Evolutionary conservation across 2,797 vertebrate genomes (phyloP), one percentile per base, ranked within the genome.

Genomic region (Pachyuromys duprasi): DNA sequence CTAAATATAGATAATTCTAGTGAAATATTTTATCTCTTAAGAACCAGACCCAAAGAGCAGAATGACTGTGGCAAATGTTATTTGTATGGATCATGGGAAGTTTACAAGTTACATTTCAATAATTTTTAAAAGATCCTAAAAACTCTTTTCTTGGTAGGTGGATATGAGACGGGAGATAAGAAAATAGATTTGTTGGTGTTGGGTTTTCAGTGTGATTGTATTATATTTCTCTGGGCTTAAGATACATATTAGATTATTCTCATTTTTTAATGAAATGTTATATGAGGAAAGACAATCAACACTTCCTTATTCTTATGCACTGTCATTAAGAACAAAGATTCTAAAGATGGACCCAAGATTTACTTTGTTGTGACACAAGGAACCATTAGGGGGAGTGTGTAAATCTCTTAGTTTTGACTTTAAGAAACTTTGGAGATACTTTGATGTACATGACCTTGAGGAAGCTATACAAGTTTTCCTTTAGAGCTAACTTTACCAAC

Each of bases 21-120:
- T 55, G 15, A 93, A 97, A 91, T 93, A 80, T 20, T 67, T 14
- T 91, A 79, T 92, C 63, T 88, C 49, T 62, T 89, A 72, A 82
- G 87, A 88, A 69, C 15, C 36, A 62, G 76, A 78, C 42, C 14
- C 42, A 15, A 57, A 78, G 67, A 6, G 31, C 65, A 90, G 57
- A 91, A 53, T 42, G 42, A 87, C 8, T 86, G 53, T 93, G 81
- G 84, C 8, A 72, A 70, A 93, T 83, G 8, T 76, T 94, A 39
- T 60, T 17, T 75, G 5, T 92, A 28, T 78, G 65, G 13, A 3
- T 79, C 20, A 67, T 42, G 92, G n/a, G 22, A 28, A 80, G 31
- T 63, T 89, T 74, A 69, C 55, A 36, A 65, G 36, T 79, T 84
- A 36, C 33, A 15, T 88, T 93, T 36, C n/a, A 63, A 22, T 82